phyloP scores from a whole-genome alignment of 2,113 vertebrate species.

The Amazona guildingii region DNA sequence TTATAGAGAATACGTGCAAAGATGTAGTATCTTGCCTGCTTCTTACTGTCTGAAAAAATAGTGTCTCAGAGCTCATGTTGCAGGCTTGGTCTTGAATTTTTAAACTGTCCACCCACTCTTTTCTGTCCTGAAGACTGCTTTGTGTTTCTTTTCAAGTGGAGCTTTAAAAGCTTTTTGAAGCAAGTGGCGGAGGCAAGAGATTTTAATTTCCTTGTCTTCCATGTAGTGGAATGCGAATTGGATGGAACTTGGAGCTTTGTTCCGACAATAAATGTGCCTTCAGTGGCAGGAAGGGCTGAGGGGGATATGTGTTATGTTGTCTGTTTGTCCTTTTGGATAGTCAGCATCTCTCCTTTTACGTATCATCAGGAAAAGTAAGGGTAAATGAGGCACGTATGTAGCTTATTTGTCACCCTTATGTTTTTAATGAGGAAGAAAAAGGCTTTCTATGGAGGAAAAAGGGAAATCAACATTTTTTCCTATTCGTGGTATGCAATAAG shows the following conservation, averaged over 20 bases:
- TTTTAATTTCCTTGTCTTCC: background rate
- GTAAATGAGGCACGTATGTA: background rate
- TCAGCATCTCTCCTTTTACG: background rate
- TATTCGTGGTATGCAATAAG: background rate
- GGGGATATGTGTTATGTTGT: background rate
- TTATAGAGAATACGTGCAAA: background rate
- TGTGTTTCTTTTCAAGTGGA: conserved; percentile 25
- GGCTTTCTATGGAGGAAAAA: background rate
- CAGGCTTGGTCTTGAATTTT: conserved; percentile 1
- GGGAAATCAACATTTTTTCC: background rate
- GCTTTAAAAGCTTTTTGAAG: conserved; percentile 24
- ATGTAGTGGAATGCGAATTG: background rate
- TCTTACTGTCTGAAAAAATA: background rate
- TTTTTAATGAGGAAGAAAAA: background rate
- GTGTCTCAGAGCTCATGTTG: background rate
- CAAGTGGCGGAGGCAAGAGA: background rate
- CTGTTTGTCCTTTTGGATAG: background rate
- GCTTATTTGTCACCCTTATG: background rate
- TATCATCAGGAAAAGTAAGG: background rate
- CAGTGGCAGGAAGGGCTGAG: background rate
- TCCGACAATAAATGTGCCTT: background rate
- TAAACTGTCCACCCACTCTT: background rate
- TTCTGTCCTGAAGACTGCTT: background rate
- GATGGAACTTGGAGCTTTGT: background rate
- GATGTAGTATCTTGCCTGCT: background rate